These are phyloP conservation scores for Orius insidiosus DNA, from an alignment of 1,140 invertebrate species.

Conservation along the genomic window DNA sequence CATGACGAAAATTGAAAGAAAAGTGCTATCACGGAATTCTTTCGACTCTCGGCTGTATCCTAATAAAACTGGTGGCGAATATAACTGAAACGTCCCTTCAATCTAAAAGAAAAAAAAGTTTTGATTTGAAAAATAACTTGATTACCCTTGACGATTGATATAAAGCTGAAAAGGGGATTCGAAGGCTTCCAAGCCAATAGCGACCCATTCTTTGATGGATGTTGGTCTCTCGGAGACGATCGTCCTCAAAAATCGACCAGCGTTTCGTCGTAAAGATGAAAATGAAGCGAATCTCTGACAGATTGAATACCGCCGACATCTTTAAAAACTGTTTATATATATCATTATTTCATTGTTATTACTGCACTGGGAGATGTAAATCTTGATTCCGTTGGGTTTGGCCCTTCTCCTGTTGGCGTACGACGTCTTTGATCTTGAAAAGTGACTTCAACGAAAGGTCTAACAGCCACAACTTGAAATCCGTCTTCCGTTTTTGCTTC, in stretches of 20 bases:
- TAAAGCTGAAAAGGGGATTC: constrained; percentile 52
- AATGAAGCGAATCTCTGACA: constrained; percentile 31
- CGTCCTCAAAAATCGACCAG: constrained; percentile 47
- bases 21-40: constrained; percentile 25
- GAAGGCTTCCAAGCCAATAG: constrained; percentile 53
- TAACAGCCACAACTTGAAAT: constrained; percentile 26
- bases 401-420: constrained; percentile 48
- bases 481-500: constrained; percentile 12
- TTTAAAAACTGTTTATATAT: no score
- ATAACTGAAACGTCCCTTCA: constrained; percentile 52
- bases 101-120: constrained; percentile 30
- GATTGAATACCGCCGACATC: constrained; percentile 26
- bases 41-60: constrained; percentile 22
- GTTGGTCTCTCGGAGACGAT: constrained; percentile 32
- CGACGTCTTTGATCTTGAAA: constrained; percentile 41
- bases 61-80: constrained; percentile 44
- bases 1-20: constrained; percentile 32
- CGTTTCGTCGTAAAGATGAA: constrained; percentile 51
- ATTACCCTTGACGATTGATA: constrained; percentile 44
- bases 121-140: background rate
- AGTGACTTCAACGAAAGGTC: constrained; percentile 50
- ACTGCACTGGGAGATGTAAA: constrained; percentile 41
- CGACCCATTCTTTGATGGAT: constrained; percentile 48
- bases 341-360: no score
- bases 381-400: constrained; percentile 71